Evolutionary conservation across 1,140 invertebrate genomes (phyloP).

Genomic region (Microplitis mediator): DNA sequence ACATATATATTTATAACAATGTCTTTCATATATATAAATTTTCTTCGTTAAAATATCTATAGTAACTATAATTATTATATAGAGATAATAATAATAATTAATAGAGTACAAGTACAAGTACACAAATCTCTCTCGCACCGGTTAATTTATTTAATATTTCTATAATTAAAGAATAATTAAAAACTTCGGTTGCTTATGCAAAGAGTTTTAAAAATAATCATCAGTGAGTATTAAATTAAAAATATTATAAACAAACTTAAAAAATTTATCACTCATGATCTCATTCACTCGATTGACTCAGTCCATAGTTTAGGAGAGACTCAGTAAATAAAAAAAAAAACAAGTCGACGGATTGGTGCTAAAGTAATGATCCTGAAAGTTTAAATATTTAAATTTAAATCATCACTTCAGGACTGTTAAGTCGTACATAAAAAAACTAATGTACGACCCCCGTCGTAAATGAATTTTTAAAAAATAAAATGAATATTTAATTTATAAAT

Average conservation of each 20-base stretch:
- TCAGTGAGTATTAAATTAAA: constrained; percentile 44
- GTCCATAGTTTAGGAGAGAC: constrained; percentile 12
- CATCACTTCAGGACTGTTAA: constrained; percentile 45
- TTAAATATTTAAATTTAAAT: constrained; percentile 29
- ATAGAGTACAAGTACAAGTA: not conserved
- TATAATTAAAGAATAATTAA: not conserved
- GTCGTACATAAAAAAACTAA: constrained; percentile 25
- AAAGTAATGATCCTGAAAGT: constrained; percentile 41
- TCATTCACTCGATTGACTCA: constrained; percentile 16
- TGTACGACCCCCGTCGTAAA: not conserved
- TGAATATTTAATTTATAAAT: no score
- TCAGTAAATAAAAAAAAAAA: constrained; percentile 11
- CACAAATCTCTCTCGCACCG: not conserved
- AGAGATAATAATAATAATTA: constrained; percentile 42
- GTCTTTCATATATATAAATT: constrained; percentile 41
- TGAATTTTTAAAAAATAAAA: no score
- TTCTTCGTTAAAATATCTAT: constrained; percentile 43
- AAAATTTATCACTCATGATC: constrained; percentile 13
- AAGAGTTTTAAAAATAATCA: not conserved
- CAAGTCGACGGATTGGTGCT: constrained; percentile 31
- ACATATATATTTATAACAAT: constrained; percentile 58
- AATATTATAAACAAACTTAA: constrained; percentile 41
- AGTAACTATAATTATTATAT: constrained; percentile 42
- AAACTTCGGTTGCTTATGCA: not conserved
- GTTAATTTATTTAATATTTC: not conserved